A percentile compares a stretch with the other conserved stretches of the same genome.
Evolutionary conservation across 2,888 invertebrate species (phyloP).

Genomic region (Calameuta idolon): DNA sequence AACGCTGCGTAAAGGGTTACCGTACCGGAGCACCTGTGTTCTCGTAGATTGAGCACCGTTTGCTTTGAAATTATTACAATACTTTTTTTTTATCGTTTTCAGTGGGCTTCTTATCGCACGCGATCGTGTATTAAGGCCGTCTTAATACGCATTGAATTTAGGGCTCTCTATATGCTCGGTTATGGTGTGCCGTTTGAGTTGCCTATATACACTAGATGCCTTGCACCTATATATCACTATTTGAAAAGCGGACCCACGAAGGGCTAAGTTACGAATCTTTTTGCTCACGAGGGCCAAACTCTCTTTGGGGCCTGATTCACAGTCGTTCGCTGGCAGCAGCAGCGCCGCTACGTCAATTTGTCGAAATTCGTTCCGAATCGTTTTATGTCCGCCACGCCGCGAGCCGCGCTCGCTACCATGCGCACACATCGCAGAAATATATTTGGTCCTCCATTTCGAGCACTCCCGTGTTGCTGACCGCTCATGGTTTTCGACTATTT

Average conservation of each 20-base stretch:
- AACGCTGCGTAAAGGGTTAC: background rate
- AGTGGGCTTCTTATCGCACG: conserved; percentile 29
- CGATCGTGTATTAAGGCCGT: conserved; percentile 33
- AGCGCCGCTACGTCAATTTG: conserved; percentile 62
- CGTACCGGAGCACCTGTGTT: background rate
- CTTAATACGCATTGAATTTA: conserved; percentile 13
- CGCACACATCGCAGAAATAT: conserved; percentile 49
- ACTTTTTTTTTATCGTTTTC: background rate
- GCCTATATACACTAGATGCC: background rate
- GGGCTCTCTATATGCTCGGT: conserved; percentile 8
- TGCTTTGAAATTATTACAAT: background rate
- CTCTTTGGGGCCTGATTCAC: background rate
- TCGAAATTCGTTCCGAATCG: conserved; percentile 68
- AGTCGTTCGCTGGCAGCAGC: conserved; percentile 36
- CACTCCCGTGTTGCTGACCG: background rate
- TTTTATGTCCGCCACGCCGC: conserved; percentile 63
- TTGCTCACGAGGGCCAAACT: conserved; percentile 6
- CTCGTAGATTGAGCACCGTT: background rate
- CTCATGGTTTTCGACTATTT: background rate
- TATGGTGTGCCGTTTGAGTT: too few relatives aligned
- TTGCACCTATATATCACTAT: background rate
- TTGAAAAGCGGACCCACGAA: background rate
- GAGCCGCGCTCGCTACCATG: conserved; percentile 61
- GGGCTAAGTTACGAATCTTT: background rate
- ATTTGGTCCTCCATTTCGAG: background rate